These are phyloP conservation scores for Formica exsecta DNA, from an alignment of 1,140 invertebrate species.

Conservation along the genomic window DNA sequence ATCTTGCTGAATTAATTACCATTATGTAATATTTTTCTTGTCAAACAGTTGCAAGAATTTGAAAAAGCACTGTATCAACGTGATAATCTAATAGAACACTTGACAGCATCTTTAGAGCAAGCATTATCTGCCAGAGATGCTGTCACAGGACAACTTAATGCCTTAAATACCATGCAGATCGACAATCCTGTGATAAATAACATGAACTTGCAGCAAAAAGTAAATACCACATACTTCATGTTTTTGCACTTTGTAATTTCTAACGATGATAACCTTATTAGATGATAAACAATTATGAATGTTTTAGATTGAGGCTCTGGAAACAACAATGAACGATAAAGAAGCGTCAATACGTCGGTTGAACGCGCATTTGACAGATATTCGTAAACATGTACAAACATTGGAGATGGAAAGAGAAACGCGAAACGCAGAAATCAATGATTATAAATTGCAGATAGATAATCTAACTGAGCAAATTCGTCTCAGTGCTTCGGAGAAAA, in stretches of 20 bases:
- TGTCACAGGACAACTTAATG: slow-evolving; percentile 77
- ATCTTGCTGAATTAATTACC: neutral
- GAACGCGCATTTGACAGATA: slow-evolving; percentile 72
- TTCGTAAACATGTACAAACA: slow-evolving; percentile 73
- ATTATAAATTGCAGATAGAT: slow-evolving; percentile 80
- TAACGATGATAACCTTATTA: slow-evolving; percentile 17
- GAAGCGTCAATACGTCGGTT: slow-evolving; percentile 72
- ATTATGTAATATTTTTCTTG: slow-evolving; percentile 25
- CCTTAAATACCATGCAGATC: slow-evolving; percentile 73
- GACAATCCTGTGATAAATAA: slow-evolving; percentile 43
- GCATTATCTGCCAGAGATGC: slow-evolving; percentile 80
- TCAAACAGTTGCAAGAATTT: slow-evolving; percentile 80
- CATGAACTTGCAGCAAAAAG: slow-evolving; percentile 77
- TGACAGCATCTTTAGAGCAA: slow-evolving; percentile 82
- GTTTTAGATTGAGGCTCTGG: slow-evolving; percentile 73
- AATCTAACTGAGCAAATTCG: slow-evolving; percentile 80
- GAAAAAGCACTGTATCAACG: slow-evolving; percentile 81
- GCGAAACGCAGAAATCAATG: slow-evolving; percentile 75
- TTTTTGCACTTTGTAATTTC: neutral
- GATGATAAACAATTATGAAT: slow-evolving; percentile 18
- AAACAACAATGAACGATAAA: slow-evolving; percentile 70
- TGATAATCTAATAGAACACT: slow-evolving; percentile 83
- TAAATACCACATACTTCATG: slow-evolving; percentile 42
- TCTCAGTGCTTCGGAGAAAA: slow-evolving; percentile 68
- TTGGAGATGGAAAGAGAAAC: slow-evolving; percentile 79